Base-by-base conservation (phyloP, 2,113 vertebrate species). In the Vulpes lagopus region DNA sequence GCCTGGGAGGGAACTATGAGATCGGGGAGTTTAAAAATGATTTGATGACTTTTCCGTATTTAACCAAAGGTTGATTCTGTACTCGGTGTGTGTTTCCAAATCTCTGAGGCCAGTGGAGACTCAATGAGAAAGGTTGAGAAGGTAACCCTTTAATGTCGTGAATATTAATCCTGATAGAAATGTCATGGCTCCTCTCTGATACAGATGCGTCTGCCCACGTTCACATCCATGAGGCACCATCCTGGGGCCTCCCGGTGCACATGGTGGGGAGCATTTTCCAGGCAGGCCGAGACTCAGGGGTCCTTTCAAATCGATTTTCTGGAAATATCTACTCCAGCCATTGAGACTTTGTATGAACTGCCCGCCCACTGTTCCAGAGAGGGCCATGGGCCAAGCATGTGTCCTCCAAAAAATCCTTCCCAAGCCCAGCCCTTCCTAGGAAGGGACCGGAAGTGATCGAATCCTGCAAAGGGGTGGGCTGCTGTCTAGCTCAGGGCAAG, bases 181-280 rank as follows among this genome's bases (percentile, higher is more conserved):
- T 15, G 49, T 11, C 22, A 0, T 1, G 7, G 14, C n/a, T n/a
- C 0, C 5, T 32, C 69, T 17, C n/a, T 10, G 20, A 9, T 3
- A 19, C 0, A 0, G 22, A 9, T 12, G 11, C 17, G 0, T 4
- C 62, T 25, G 1, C 12, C n/a, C 1, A 0, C 0, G 5, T 30
- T 9, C 11, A 0, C 0, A 0, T 23, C 20, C 0, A 0, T 1
- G 51, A 57, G 27, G 5, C 38, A 0, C 20, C 1, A 0, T 15
- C 16, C 3, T 1, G 12, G 25, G 49, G 30, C 71, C 69, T 79
- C 69, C 27, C 0, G 0, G 11, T 0, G 32, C 16, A 17, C n/a
- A 16, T 1, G 35, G 23, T 2, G 64, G 51, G 38, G 43, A 53
- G 43, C 15, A 23, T 4, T 53, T 79, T 81, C 22, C 17, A 25